Conservation (phyloP, 2,888 invertebrate species). For the Daptonema setosum region DNA sequence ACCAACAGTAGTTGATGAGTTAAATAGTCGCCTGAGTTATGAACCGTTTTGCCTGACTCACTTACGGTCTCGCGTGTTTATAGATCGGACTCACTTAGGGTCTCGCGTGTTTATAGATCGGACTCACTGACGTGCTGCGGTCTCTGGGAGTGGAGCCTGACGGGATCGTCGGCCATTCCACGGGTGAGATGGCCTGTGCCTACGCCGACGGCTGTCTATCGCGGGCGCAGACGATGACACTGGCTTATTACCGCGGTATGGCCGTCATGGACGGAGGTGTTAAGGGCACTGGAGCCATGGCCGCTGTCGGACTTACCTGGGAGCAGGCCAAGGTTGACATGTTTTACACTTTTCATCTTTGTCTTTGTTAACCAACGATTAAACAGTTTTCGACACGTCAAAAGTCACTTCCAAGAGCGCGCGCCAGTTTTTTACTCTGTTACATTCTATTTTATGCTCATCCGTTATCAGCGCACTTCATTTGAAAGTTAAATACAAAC, state of each 20-base stretch:
- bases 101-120: constrained; percentile 55
- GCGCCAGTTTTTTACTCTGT: too few species aligned
- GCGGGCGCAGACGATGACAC: constrained; percentile 68
- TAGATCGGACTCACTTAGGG: constrained; percentile 75
- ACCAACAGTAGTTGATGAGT: too few species aligned
- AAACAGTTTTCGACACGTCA: too few species aligned
- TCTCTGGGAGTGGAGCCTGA: constrained; percentile 56
- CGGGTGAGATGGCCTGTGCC: constrained; percentile 67
- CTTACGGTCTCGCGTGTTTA: too few species aligned
- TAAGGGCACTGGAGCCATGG: constrained; percentile 45
- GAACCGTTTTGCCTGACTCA: too few species aligned
- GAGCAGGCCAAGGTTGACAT: constrained; percentile 48
- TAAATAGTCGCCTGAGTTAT: too few species aligned
- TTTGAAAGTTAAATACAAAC: too few species aligned
- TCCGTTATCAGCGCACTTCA: too few species aligned
- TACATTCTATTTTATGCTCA: too few species aligned
- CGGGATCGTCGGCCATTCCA: constrained; percentile 80
- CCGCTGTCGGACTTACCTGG: constrained; percentile 61
- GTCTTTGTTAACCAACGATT: too few species aligned
- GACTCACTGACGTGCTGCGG: constrained; percentile 63
- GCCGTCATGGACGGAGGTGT: constrained; percentile 22
- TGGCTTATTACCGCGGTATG: constrained; percentile 66
- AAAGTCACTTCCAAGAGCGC: too few species aligned
- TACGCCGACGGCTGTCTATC: constrained; percentile 83
- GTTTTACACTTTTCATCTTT: too few species aligned